Percentiles rank a stretch among this genome's conserved stretches.
Evolutionary conservation across 2,888 invertebrate genomes (phyloP).

Genomic region (Amaurobius ferox): DNA sequence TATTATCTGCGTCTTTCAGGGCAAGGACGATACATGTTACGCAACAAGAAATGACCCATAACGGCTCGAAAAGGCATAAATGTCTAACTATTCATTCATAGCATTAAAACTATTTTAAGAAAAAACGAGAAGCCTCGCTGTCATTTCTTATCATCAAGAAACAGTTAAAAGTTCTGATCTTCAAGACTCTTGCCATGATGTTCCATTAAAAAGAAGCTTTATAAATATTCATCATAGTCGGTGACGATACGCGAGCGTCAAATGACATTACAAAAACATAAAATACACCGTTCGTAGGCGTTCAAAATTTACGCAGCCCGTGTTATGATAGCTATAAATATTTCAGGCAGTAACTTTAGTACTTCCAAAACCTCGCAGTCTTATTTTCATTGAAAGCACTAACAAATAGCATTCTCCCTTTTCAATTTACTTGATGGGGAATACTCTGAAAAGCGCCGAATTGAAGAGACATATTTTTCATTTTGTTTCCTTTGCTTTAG

Average conservation of each 20-base stretch:
- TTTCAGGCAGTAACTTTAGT: constrained; percentile 29
- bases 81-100: constrained; percentile 22
- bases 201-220: constrained; percentile 63
- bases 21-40: too few relatives aligned
- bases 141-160: constrained; percentile 4
- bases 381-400: constrained; percentile 45
- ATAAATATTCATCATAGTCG: constrained; percentile 65
- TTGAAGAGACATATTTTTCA: neutral
- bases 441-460: neutral
- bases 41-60: neutral
- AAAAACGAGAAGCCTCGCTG: neutral
- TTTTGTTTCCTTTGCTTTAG: constrained; percentile 6
- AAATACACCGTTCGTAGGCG: constrained; percentile 36
- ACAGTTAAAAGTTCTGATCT: neutral
- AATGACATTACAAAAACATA: constrained; percentile 44
- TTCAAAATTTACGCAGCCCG: constrained; percentile 23
- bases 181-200: neutral
- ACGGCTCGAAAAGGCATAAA: constrained; percentile 31
- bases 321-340: constrained; percentile 65
- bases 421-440: constrained; percentile 36
- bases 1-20: too few relatives aligned
- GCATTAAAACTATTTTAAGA: constrained; percentile 25
- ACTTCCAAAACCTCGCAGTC: constrained; percentile 46
- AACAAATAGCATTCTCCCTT: constrained; percentile 46
- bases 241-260: constrained; percentile 26